Evolutionary conservation across 2,888 invertebrate species (phyloP), one percentile per base, ranked within the genome.

Genomic region (Cosmopolites sordidus): DNA sequence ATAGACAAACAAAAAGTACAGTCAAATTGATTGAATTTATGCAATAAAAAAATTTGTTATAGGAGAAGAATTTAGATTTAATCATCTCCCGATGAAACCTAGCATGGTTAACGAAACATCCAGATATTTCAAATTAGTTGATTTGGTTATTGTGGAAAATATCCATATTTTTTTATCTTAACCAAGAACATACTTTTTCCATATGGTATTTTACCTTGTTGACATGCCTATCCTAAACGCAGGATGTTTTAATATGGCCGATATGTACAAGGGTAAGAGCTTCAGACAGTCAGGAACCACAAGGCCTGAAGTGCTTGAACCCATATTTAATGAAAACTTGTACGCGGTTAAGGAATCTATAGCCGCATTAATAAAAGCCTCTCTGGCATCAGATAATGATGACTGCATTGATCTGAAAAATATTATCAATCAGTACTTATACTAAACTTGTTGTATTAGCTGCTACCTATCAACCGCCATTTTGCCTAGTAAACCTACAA

Each of bases 361-460:
- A 1, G 89, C 92, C 16, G 93, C 95, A 76, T 96, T 98, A 62
- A 95, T 89, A 50, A 99, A 83, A 9, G 98, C 99, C 73, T 99
- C 99, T 38, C 96, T 81, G 0, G 98, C 97, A 74, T 99, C 98
- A 5, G 87, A 79, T 69, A 98, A 77, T 43, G 89, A 92, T 17
- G 92, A 87, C 38, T 87, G 81, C 65, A 89, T 79, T 58, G 92
- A 90, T 33, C 94, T 82, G 33, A 50, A 40, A 46, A 9, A 37
- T 16, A 12, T 41, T 37, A 18, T 3, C 8, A 30, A 30, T 14
- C 2, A 22, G 11, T 11, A 11, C 6, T 37, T 3, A 37, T 37
- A 14, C 11, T 12, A 12, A 37, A n/a, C 4, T 37, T 37, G 3
- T n/a, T 37, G 3, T 37, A 37, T 37, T n/a, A 3, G n/a, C 8